Evolutionary conservation across 2,888 invertebrate species (phyloP).

Genomic region (Drosophila neonasuta): DNA sequence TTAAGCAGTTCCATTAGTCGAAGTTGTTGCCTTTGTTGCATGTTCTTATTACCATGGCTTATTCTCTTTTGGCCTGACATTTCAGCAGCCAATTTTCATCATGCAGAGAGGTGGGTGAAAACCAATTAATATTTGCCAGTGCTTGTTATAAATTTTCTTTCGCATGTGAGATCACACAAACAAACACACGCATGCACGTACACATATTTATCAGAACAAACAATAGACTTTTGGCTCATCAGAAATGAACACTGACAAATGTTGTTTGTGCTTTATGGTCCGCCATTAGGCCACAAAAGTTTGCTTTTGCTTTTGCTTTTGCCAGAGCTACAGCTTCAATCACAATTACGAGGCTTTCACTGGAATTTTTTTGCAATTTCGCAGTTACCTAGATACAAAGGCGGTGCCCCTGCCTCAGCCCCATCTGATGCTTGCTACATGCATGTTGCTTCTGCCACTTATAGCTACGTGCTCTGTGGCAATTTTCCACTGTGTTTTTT

Average conservation of each 20-base stretch:
- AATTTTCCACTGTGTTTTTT: slow-evolving; percentile 41
- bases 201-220: slow-evolving; percentile 51
- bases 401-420: not conserved
- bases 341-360: slow-evolving; percentile 62
- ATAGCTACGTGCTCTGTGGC: slow-evolving; percentile 46
- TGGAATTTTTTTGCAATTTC: slow-evolving; percentile 47
- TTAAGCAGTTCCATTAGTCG: slow-evolving; percentile 7
- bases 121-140: slow-evolving; percentile 65
- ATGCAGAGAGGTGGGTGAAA: slow-evolving; percentile 35
- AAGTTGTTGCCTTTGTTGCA: slow-evolving; percentile 5
- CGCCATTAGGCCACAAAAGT: slow-evolving; percentile 67
- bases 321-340: slow-evolving; percentile 61
- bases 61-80: slow-evolving; percentile 21
- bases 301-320: slow-evolving; percentile 56
- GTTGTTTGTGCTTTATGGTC: slow-evolving; percentile 67
- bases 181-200: not conserved
- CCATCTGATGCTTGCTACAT: not conserved
- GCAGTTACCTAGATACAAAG: slow-evolving; percentile 34
- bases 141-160: slow-evolving; percentile 56
- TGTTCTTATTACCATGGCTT: slow-evolving; percentile 19
- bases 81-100: slow-evolving; percentile 32
- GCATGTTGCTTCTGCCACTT: slow-evolving; percentile 4
- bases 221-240: slow-evolving; percentile 64
- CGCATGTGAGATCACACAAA: not conserved
- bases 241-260: slow-evolving; percentile 73